phyloP scores from a whole-genome alignment of 2,113 vertebrate genomes.

The Neodon shergylaensis region DNA sequence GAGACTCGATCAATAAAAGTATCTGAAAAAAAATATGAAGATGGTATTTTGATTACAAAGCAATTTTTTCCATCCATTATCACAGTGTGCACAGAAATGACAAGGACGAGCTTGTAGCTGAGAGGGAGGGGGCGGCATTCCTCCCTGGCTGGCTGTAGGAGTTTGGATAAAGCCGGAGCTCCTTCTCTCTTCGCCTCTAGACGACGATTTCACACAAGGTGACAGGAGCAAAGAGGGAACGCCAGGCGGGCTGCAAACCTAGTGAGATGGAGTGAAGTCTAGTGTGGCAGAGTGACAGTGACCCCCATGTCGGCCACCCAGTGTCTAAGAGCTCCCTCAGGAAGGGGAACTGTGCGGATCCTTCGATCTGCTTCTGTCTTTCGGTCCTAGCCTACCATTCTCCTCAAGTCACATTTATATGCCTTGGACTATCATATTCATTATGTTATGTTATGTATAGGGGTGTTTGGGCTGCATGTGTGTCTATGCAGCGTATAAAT shows the following conservation, averaged over 20 bases:
- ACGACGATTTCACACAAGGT: not conserved
- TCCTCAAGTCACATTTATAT: not conserved
- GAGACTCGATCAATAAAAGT: constrained; percentile 36
- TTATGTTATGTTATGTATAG: not conserved
- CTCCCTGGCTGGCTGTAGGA: not conserved
- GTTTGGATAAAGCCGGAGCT: not conserved
- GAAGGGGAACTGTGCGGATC: not conserved
- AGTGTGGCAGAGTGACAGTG: not conserved
- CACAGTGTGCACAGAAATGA: not conserved
- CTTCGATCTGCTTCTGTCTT: not conserved
- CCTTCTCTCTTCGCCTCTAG: not conserved
- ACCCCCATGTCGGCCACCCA: not conserved
- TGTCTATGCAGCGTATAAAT: not conserved
- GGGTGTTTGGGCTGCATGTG: not conserved
- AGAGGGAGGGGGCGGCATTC: not conserved
- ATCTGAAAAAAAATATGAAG: constrained; percentile 13
- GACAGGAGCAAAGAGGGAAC: not conserved
- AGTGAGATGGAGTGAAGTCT: not conserved
- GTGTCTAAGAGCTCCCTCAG: not conserved
- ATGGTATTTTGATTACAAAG: constrained; percentile 51
- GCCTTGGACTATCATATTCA: not conserved
- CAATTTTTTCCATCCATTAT: constrained; percentile 4
- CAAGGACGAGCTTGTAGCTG: not conserved
- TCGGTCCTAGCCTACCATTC: not conserved
- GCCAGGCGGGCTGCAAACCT: fast-evolving